A percentile compares a stretch with the other conserved stretches of the same genome.
These are phyloP conservation scores for Physocephala rufipes DNA, from an alignment of 2,888 invertebrate genomes.

Conservation along the genomic window DNA sequence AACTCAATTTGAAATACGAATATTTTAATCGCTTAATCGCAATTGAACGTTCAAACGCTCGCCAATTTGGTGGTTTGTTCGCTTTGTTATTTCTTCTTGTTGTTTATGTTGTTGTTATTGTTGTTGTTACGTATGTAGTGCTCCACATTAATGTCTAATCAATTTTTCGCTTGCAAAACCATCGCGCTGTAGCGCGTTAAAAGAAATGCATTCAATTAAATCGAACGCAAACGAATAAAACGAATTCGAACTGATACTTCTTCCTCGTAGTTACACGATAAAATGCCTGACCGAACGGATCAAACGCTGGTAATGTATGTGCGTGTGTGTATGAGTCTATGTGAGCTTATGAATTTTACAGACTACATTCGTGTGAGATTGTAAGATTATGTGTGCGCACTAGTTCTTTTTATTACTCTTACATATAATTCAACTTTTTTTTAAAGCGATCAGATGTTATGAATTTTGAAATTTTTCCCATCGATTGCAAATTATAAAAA, in stretches of 20 bases:
- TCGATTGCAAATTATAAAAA: too few species aligned
- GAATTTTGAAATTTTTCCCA: too few species aligned
- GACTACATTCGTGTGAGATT: background rate
- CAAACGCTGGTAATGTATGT: background rate
- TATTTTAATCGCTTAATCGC: conserved; percentile 9
- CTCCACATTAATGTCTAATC: too few species aligned
- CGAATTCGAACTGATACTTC: conserved; percentile 12
- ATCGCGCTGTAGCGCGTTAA: background rate
- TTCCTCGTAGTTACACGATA: conserved; percentile 28
- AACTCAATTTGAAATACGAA: background rate
- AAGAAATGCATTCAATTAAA: conserved; percentile 17
- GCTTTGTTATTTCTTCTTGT: background rate
- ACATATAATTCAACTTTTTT: too few species aligned
- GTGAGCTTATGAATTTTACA: background rate
- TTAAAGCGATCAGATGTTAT: too few species aligned
- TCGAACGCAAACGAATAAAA: conserved; percentile 25
- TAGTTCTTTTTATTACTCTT: too few species aligned
- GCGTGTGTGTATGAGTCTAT: background rate
- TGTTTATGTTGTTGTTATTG: background rate
- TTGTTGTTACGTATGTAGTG: too few species aligned
- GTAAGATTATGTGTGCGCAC: background rate
- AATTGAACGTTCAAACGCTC: background rate
- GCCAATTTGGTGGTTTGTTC: background rate
- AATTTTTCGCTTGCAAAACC: too few species aligned
- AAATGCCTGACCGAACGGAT: background rate